Evolutionary conservation across 2,113 vertebrate genomes (phyloP), one percentile per base, ranked within the genome.

Genomic region (Podiceps cristatus): DNA sequence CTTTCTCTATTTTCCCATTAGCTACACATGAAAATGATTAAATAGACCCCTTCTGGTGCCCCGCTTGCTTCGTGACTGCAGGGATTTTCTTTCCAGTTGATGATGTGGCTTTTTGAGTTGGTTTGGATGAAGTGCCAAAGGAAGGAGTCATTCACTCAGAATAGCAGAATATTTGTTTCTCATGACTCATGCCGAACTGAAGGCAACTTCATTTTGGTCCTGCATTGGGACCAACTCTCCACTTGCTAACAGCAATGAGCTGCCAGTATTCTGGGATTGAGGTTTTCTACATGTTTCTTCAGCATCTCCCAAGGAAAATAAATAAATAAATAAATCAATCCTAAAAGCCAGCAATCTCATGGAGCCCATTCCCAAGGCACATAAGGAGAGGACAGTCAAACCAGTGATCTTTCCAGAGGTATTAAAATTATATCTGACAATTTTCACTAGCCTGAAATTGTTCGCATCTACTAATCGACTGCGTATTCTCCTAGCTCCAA

Each of bases 31-130:
- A 77, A 92, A 84, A 53, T 67, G 22, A 95, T 90, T 86, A 86
- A 83, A 82, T 2, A 80, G 60, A 40, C 13, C 35, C 44, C 25
- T 83, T 71, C 29, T 68, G 62, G 68, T 93, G 49, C 83, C 63
- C 68, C 68, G 71, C 49, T 88, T 84, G 50, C 63, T 97, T 81
- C 18, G 9, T 59, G 75, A 93, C 44, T 74, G 80, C 72, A 88
- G 86, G 86, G 25, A 52, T 88, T 86, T 95, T 94, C 64, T 40
- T 82, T 63, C 72, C 83, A 53, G 47, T 29, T 23, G 29, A 87
- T 69, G 63, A 92, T 72, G 81, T 37, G 64, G 52, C 52, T 87
- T 85, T 92, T 88, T 83, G 45, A 72, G 88, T 97, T 82, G 33
- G 45, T 94, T 93, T 88, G 71, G 77, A 90, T 75, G 18, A 63